A percentile compares a stretch with the other conserved stretches of the same genome.
Evolutionary conservation across 1,140 invertebrate species (phyloP).

Genomic region (Lamellibrachia luymesi): DNA sequence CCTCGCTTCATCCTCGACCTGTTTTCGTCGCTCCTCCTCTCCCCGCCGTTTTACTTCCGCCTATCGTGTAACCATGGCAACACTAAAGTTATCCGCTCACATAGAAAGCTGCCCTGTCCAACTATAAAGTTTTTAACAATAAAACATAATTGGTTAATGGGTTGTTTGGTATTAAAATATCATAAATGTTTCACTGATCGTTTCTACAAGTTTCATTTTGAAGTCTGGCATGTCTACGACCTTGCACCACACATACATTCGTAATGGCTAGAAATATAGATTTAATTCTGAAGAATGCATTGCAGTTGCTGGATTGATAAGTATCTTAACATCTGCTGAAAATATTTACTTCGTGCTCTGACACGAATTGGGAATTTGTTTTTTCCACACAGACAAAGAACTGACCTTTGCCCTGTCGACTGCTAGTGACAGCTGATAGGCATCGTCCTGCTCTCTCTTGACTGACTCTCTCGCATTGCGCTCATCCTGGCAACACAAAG

Average conservation of each 20-base stretch:
- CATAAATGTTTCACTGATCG: not conserved
- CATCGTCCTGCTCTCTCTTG: conserved; percentile 89
- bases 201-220: not conserved
- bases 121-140: not conserved
- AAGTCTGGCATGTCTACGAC: no score
- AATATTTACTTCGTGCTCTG: no score
- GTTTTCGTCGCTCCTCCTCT: not conserved
- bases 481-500: conserved; percentile 58
- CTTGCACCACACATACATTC: no score
- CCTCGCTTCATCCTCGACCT: not conserved
- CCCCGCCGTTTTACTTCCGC: conserved; percentile 20
- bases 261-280: no score
- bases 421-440: conserved; percentile 84
- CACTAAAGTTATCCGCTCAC: conserved; percentile 16
- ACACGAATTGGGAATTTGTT: no score
- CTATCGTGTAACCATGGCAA: conserved; percentile 20
- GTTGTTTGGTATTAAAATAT: not conserved
- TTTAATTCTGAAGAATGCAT: no score
- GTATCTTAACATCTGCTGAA: no score
- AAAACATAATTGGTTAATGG: not conserved
- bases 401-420: conserved; percentile 72
- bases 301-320: no score
- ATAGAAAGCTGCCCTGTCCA: not conserved
- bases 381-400: not conserved
- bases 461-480: conserved; percentile 82